Base-by-base conservation (phyloP, 2,797 vertebrate genomes). In the Columba guinea region DNA sequence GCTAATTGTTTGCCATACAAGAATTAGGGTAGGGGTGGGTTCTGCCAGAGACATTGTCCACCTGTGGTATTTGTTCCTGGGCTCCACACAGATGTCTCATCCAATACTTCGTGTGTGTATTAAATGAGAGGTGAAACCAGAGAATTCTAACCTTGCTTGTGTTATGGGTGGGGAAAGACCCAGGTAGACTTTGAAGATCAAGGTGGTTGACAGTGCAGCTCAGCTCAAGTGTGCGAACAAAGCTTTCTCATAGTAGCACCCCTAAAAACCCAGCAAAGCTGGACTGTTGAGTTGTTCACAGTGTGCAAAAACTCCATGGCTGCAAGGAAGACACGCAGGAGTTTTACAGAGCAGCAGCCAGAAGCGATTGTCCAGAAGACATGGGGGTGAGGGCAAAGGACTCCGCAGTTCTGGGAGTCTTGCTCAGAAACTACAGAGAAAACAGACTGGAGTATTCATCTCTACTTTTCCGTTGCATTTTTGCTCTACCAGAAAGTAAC, bases 71-170 rank as follows among this genome's bases (percentile, higher is more conserved):
- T 52, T 51, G 56, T 49, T 32, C 35, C 32, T 35, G 13, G 13
- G 53, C 22, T 62, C 20, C 32, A 53, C 19, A 10, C 6, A 44
- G 41, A 22, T 4, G 3, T 19, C 37, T 9, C 7, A 13, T 60
- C 48, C 35, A 24, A 2, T 20, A 37, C 19, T 32, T 22, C 12
- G 1, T 46, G 19, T 20, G 10, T 0, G 0, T 3, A 1, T 30
- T 73, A 56, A 79, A 34, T 23, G 28, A 53, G 37, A 26, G 22
- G 4, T 65, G 10, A 65, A 7, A 3, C 14, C 0, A 0, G 11
- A 24, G 34, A 44, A 46, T 35, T 86, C n/a, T 34, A 35, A 34
- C 19, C 23, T 62, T 35, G 19, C 9, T 2, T 10, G 10, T 41
- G 39, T 52, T 56, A 56, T 0, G 2, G 44, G 21, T 84, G 56